Percentiles rank a stretch among this genome's conserved stretches.
These are phyloP conservation scores for Leptopilina syphax DNA, from an alignment of 2,888 invertebrate genomes.

Conservation along the genomic window DNA sequence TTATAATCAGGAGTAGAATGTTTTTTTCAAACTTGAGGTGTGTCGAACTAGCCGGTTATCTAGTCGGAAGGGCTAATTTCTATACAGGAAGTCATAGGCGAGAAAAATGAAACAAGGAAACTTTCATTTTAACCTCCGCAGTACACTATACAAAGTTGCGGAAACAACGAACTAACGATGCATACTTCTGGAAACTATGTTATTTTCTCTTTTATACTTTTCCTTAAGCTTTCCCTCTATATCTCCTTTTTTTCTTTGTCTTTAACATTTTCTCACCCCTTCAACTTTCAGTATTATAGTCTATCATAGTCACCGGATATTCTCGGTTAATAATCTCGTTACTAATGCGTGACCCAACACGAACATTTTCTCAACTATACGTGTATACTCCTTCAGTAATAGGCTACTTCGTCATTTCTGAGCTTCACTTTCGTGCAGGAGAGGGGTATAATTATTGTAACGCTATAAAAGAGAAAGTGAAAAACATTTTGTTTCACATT, in stretches of 20 bases:
- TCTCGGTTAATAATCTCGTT: slow-evolving; percentile 59
- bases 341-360: slow-evolving; percentile 52
- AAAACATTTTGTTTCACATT: too few relatives aligned
- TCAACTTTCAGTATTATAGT: not conserved
- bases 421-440: too few relatives aligned
- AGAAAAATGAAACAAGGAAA: slow-evolving; percentile 37
- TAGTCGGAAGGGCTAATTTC: slow-evolving; percentile 32
- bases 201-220: slow-evolving; percentile 32
- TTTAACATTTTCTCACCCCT: not conserved
- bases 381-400: too few relatives aligned
- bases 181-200: slow-evolving; percentile 9
- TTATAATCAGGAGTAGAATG: slow-evolving; percentile 1
- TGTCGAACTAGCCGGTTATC: slow-evolving; percentile 28
- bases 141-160: slow-evolving; percentile 10
- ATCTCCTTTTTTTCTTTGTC: not conserved
- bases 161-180: not conserved
- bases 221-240: not conserved
- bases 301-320: slow-evolving; percentile 38
- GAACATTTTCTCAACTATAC: slow-evolving; percentile 48
- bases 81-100: slow-evolving; percentile 18
- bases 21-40: not conserved
- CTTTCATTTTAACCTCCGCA: slow-evolving; percentile 15
- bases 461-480: too few relatives aligned
- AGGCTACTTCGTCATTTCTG: too few relatives aligned
- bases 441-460: too few relatives aligned